Conservation (phyloP, 2,113 vertebrate species). For the Gadus chalcogrammus region DNA sequence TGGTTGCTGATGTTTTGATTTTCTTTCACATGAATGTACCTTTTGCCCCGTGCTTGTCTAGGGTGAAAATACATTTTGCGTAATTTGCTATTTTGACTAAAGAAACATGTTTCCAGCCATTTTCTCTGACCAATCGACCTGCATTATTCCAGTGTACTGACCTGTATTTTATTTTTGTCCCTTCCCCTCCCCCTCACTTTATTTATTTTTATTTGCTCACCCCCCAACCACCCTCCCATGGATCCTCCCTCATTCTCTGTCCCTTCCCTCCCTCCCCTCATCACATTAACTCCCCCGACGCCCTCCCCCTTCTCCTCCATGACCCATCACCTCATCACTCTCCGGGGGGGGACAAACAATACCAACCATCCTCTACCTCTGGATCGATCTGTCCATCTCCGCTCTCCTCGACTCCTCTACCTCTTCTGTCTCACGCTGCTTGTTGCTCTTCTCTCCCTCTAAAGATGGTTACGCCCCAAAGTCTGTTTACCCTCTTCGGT, state of each 20-base stretch:
- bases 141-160: conserved; percentile 99
- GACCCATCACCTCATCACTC: conserved; percentile 97
- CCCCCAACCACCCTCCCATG: conserved; percentile 66
- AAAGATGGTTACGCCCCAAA: conserved; percentile 92
- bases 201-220: conserved; percentile 76
- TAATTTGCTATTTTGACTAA: conserved; percentile 81
- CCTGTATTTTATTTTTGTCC: conserved; percentile 99
- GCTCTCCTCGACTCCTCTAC: conserved; percentile 94
- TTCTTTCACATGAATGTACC: conserved; percentile 84
- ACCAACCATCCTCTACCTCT: conserved; percentile 84
- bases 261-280: conserved; percentile 46
- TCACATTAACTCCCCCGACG: conserved; percentile 79
- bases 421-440: conserved; percentile 96
- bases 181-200: conserved; percentile 49
- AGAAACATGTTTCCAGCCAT: conserved; percentile 94
- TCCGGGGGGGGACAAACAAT: conserved; percentile 80
- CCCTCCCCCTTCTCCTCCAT: conserved; percentile 78
- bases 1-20: conserved; percentile 69
- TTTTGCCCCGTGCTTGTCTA: conserved; percentile 60
- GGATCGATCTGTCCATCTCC: conserved; percentile 99
- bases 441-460: conserved; percentile 78
- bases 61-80: conserved; percentile 89
- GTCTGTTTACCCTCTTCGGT: conserved; percentile 89
- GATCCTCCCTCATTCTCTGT: conserved; percentile 66
- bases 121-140: conserved; percentile 97